Conservation (phyloP, 2,113 vertebrate genomes). For the Pluvialis apricaria region DNA sequence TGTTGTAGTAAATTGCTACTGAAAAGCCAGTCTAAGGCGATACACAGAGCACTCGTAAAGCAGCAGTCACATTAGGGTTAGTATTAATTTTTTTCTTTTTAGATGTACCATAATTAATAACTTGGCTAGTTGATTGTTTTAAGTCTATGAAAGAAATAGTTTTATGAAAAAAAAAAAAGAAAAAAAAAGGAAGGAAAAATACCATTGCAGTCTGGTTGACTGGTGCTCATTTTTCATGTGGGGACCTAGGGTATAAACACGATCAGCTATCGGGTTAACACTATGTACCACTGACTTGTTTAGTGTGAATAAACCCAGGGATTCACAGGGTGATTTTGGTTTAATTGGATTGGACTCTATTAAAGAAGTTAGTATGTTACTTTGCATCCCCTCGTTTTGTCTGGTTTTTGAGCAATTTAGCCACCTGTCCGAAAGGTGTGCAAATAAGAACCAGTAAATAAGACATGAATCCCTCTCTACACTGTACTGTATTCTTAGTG, state of each 20-base stretch:
- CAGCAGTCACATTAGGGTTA: slow-evolving; percentile 82
- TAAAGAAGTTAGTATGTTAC: slow-evolving; percentile 79
- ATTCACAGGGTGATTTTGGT: slow-evolving; percentile 67
- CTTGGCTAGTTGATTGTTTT: slow-evolving; percentile 79
- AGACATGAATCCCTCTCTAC: neutral
- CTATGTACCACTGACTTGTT: slow-evolving; percentile 59
- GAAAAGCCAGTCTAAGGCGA: slow-evolving; percentile 74
- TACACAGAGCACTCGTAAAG: slow-evolving; percentile 79
- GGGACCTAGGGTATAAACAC: slow-evolving; percentile 40
- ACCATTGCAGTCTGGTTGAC: slow-evolving; percentile 68
- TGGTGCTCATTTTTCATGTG: slow-evolving; percentile 43
- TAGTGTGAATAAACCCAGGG: slow-evolving; percentile 66
- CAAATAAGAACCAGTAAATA: slow-evolving; percentile 44
- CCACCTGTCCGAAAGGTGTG: slow-evolving; percentile 60
- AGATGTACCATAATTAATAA: slow-evolving; percentile 79
- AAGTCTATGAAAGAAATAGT: slow-evolving; percentile 81
- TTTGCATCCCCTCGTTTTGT: slow-evolving; percentile 68
- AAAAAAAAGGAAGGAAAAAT: slow-evolving; percentile 34
- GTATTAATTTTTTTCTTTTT: slow-evolving; percentile 74
- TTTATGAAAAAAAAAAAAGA: slow-evolving; percentile 67
- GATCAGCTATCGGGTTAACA: slow-evolving; percentile 23
- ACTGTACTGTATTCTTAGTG: neutral
- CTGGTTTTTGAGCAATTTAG: slow-evolving; percentile 64
- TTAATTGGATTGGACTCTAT: slow-evolving; percentile 77
- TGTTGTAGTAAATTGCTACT: slow-evolving; percentile 83